These are phyloP conservation scores for Vulpes ferrilata DNA, from an alignment of 2,113 vertebrate species.

Conservation along the genomic window DNA sequence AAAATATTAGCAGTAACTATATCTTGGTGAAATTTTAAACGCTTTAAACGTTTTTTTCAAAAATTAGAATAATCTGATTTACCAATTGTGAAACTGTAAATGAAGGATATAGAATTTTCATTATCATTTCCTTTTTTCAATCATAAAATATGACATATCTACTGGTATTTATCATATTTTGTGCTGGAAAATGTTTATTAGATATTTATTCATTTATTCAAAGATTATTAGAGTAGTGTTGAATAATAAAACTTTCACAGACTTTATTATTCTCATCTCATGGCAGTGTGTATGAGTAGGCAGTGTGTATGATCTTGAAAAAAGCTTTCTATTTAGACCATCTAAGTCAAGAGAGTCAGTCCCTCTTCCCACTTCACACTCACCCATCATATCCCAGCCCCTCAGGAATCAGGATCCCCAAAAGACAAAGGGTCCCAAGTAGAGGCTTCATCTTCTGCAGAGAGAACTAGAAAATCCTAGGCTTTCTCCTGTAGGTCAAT, in stretches of 20 bases:
- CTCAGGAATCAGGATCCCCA: conserved; percentile 28
- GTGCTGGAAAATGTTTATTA: conserved; percentile 25
- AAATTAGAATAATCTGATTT: conserved; percentile 60
- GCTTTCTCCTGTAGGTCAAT: background rate
- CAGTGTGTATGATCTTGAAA: background rate
- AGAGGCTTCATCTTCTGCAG: conserved; percentile 62
- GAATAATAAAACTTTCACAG: background rate
- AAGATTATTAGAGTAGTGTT: background rate
- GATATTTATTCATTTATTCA: conserved; percentile 45
- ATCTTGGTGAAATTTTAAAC: conserved; percentile 62
- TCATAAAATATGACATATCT: conserved; percentile 54
- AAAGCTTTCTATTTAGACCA: background rate
- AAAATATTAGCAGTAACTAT: conserved; percentile 47
- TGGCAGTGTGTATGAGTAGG: background rate
- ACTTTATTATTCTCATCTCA: background rate
- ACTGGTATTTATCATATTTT: background rate
- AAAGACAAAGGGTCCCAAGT: conserved; percentile 41
- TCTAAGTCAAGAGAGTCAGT: background rate
- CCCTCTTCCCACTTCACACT: conserved; percentile 4
- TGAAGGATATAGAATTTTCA: conserved; percentile 48
- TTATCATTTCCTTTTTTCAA: conserved; percentile 42
- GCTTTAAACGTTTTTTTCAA: conserved; percentile 45
- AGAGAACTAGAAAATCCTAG: background rate
- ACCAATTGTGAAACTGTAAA: conserved; percentile 46
- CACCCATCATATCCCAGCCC: conserved; percentile 55